phyloP scores from a whole-genome alignment of 1,140 invertebrate genomes.

The Mylabris phalerata region DNA sequence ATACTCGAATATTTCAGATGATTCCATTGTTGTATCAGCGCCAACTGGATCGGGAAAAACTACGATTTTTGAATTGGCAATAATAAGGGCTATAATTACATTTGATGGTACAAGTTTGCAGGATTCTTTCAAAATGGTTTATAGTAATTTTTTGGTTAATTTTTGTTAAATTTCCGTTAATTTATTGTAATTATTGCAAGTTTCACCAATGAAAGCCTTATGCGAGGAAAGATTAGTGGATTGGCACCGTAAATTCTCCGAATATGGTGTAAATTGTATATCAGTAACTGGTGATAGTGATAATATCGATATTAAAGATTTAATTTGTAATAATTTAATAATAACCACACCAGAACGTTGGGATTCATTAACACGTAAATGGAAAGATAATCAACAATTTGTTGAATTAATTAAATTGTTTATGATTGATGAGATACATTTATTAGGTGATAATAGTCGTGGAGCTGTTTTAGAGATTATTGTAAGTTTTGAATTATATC shows the following conservation, averaged over 20 bases:
- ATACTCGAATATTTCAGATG: slow-evolving; percentile 47
- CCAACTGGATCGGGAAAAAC: slow-evolving; percentile 81
- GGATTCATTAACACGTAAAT: slow-evolving; percentile 70
- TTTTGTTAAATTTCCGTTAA: not conserved
- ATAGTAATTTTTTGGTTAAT: slow-evolving; percentile 45
- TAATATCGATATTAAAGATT: slow-evolving; percentile 50
- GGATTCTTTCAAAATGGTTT: slow-evolving; percentile 55
- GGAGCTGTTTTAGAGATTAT: slow-evolving; percentile 75
- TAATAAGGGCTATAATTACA: slow-evolving; percentile 56
- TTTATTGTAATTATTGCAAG: slow-evolving; percentile 41
- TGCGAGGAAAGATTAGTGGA: slow-evolving; percentile 64
- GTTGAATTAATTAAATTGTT: slow-evolving; percentile 62
- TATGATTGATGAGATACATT: slow-evolving; percentile 77
- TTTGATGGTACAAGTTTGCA: slow-evolving; percentile 39
- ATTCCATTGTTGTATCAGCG: slow-evolving; percentile 65
- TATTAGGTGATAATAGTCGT: slow-evolving; percentile 60
- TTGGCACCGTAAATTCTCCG: slow-evolving; percentile 65
- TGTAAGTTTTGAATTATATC: slow-evolving; percentile 46
- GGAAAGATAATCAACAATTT: slow-evolving; percentile 56
- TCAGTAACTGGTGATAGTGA: slow-evolving; percentile 73
- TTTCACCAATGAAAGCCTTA: slow-evolving; percentile 75
- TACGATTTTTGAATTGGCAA: slow-evolving; percentile 72
- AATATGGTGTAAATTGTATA: slow-evolving; percentile 54
- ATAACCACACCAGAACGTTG: slow-evolving; percentile 82
- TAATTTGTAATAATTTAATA: slow-evolving; percentile 52